Percentiles rank a stretch among this genome's conserved stretches.
These are phyloP conservation scores for Kradibia gibbosae DNA, from an alignment of 1,140 invertebrate genomes.

Conservation along the genomic window DNA sequence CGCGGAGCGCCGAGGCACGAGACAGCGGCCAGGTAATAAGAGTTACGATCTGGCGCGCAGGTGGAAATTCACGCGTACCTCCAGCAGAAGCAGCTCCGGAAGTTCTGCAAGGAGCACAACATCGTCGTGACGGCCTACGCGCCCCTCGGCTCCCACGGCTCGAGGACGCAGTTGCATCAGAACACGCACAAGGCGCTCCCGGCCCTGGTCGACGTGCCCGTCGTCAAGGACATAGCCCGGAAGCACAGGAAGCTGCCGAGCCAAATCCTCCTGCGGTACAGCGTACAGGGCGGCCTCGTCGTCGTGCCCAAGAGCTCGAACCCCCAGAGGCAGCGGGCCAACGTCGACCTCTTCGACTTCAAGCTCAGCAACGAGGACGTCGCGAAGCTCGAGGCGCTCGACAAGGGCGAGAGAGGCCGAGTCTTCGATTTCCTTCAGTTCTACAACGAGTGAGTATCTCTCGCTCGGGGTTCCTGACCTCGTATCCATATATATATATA, in stretches of 20 bases:
- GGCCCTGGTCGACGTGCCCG: slow-evolving; percentile 79
- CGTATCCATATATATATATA: slow-evolving; percentile 32
- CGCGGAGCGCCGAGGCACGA: too few species aligned
- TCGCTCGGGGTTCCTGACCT: too few species aligned
- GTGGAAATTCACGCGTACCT: slow-evolving; percentile 88
- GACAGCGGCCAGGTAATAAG: neutral
- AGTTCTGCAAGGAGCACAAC: slow-evolving; percentile 81
- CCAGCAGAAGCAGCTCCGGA: slow-evolving; percentile 83
- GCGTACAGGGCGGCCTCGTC: slow-evolving; percentile 80
- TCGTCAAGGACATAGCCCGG: slow-evolving; percentile 79
- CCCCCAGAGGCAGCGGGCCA: slow-evolving; percentile 79
- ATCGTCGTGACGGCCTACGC: slow-evolving; percentile 88
- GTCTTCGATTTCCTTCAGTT: slow-evolving; percentile 75
- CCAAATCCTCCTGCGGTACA: slow-evolving; percentile 83
- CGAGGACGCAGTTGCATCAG: slow-evolving; percentile 59
- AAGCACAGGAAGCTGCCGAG: slow-evolving; percentile 81
- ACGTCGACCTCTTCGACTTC: slow-evolving; percentile 77
- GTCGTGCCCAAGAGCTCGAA: slow-evolving; percentile 91
- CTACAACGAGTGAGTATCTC: slow-evolving; percentile 73
- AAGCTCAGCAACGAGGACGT: slow-evolving; percentile 73
- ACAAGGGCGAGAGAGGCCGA: slow-evolving; percentile 73
- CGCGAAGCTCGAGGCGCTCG: slow-evolving; percentile 70
- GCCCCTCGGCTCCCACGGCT: slow-evolving; percentile 81
- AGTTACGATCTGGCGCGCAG: slow-evolving; percentile 61
- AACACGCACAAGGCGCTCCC: slow-evolving; percentile 71